Base-by-base conservation (phyloP, 2,797 vertebrate species). In the Parotocinclus haroldoi region DNA sequence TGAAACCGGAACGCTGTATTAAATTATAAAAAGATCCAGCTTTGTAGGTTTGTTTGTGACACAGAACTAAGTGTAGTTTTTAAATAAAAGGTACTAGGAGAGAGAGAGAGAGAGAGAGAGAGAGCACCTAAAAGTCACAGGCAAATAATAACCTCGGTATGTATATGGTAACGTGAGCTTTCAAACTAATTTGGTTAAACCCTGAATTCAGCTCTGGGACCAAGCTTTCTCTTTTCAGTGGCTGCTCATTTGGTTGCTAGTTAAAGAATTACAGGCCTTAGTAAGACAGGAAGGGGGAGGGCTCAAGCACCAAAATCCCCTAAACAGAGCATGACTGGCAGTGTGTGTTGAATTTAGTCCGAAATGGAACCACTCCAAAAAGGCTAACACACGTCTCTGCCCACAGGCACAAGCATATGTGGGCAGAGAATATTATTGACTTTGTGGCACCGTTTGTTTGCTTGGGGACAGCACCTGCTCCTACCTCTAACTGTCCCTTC, bases 381-480 rank as follows among this genome's bases (percentile, higher is more conserved):
- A 51, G 27, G 63, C 49, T 27, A 59, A 46, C 27, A 5, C 5
- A 58, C 63, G 57, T 66, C 65, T n/a, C n/a, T n/a, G n/a, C n/a
- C 69, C 68, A 57, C 66, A 57, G 39, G 62, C 66, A 44, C 67
- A 62, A 73, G 54, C 68, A 58, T 48, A 62, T 66, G 74, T 63
- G 49, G 68, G 42, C n/a, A n/a, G 63, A 76, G 63, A 42, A 12
- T 1, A 44, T 71, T 82, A 76, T 80, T 85, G 81, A 86, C 84
- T 84, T 83, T 81, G 75, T 79, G 74, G 75, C 74, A 71, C 77
- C 60, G 52, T 81, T 82, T 84, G 76, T 84, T 84, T 84, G 72
- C 77, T 82, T 76, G 38, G 58, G 69, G 71, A 65, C 59, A 75
- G 79, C 86, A 88, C 85, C 87, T 88, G 85, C 86, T 75, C 60